Percentiles rank a stretch among this genome's conserved stretches.
Conservation (phyloP, 2,113 vertebrate species). For the Mus pahari region DNA sequence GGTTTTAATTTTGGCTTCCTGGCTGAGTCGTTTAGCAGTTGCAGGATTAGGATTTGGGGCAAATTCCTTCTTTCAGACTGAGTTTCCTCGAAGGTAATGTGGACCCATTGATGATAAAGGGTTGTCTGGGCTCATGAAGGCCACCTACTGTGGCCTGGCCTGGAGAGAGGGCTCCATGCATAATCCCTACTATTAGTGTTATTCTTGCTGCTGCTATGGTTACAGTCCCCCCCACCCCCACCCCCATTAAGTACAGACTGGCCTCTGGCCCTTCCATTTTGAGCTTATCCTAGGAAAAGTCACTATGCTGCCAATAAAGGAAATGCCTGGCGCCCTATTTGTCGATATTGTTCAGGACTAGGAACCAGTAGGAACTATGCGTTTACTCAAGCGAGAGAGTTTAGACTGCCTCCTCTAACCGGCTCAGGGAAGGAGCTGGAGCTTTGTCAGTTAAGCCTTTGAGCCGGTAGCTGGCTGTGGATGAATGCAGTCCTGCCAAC, state of each 20-base stretch:
- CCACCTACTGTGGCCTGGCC: neutral
- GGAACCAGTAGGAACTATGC: neutral
- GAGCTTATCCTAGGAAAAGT: constrained; percentile 65
- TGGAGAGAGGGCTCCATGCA: neutral
- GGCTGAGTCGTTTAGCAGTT: neutral
- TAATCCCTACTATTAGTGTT: neutral
- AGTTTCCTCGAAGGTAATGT: neutral
- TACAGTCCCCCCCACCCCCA: neutral
- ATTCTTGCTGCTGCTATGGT: constrained; percentile 17
- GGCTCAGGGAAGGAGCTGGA: neutral
- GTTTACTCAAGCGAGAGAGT: constrained; percentile 53
- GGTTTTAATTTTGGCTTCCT: constrained; percentile 24
- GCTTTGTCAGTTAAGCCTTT: constrained; percentile 42
- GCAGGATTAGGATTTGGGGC: constrained; percentile 16
- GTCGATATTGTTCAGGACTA: constrained; percentile 52
- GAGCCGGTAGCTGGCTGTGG: constrained; percentile 28
- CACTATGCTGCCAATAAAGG: constrained; percentile 58
- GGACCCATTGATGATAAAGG: neutral
- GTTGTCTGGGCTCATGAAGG: neutral
- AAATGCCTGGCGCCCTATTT: constrained; percentile 65
- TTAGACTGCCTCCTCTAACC: constrained; percentile 63
- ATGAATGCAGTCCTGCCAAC: constrained; percentile 69
- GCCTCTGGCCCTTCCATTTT: constrained; percentile 47
- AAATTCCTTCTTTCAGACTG: neutral
- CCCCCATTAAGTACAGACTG: neutral